Conservation (phyloP, 2,888 invertebrate genomes). For the Sylvicola fuscatus region DNA sequence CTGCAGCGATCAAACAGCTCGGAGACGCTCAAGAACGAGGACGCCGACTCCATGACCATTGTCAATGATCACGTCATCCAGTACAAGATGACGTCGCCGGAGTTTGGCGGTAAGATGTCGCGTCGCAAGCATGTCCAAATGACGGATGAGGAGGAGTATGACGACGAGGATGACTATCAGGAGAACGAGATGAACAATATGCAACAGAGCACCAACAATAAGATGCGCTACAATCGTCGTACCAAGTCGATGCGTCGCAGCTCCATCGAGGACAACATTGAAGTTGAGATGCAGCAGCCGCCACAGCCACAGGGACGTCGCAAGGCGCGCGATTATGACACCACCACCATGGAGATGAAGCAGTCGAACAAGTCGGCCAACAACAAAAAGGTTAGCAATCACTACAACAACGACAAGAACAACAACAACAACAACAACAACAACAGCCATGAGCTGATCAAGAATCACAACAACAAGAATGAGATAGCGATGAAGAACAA, state of each 20-base stretch:
- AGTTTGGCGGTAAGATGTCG: too few relatives aligned
- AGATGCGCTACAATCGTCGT: too few relatives aligned
- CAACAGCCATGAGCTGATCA: conserved; percentile 6
- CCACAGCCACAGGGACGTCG: background rate
- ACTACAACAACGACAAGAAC: conserved; percentile 25
- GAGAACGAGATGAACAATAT: conserved; percentile 3
- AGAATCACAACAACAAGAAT: background rate
- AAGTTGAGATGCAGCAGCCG: background rate
- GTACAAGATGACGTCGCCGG: background rate
- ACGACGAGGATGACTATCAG: conserved; percentile 5
- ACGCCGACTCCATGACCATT: conserved; percentile 1
- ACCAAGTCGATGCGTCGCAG: too few relatives aligned
- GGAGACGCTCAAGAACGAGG: conserved; percentile 6
- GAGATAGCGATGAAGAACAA: too few relatives aligned
- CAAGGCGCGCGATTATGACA: background rate
- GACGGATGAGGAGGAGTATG: conserved; percentile 5
- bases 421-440: conserved; percentile 21
- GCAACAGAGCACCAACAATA: too few relatives aligned
- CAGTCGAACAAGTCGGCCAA: background rate
- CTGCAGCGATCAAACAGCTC: conserved; percentile 6
- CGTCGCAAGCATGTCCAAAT: background rate
- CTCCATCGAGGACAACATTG: too few relatives aligned
- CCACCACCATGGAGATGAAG: background rate
- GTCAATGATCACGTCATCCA: background rate
- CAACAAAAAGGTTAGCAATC: conserved; percentile 17